phyloP scores from a whole-genome alignment of 2,797 vertebrate genomes.

The Rhynchotus rufescens region DNA sequence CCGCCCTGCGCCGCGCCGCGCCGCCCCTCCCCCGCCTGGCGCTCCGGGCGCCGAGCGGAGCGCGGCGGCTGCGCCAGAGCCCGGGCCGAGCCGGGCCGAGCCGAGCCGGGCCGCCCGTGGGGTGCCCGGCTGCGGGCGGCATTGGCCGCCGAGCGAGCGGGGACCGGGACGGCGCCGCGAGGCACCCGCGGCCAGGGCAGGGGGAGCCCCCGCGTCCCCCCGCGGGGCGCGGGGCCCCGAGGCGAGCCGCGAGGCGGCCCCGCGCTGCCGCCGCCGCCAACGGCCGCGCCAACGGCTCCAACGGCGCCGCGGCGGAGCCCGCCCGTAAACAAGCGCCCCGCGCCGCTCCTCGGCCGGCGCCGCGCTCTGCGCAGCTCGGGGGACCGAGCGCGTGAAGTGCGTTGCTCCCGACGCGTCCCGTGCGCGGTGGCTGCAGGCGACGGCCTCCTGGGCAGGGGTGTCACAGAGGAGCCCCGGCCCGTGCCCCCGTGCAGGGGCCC shows the following conservation, averaged over 20 bases:
- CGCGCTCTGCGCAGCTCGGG: not conserved
- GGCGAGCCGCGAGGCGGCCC: not conserved
- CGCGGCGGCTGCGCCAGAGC: not conserved
- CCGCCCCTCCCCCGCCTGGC: slow-evolving; percentile 4
- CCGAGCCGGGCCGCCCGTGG: not conserved
- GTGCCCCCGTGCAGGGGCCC: accelerated
- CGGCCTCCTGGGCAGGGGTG: not conserved
- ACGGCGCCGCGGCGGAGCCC: not conserved
- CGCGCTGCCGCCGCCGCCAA: not conserved
- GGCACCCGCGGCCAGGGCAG: not conserved
- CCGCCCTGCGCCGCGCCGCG: not conserved
- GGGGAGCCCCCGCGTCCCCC: not conserved
- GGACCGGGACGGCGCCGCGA: not conserved
- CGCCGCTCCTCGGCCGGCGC: not conserved
- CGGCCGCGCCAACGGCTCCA: too few species aligned
- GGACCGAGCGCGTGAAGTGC: too few species aligned
- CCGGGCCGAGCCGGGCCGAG: not conserved
- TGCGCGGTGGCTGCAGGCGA: not conserved
- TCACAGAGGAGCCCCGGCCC: not conserved
- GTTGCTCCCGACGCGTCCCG: too few species aligned
- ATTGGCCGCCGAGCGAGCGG: not conserved
- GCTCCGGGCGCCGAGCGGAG: not conserved
- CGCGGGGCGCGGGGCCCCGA: not conserved
- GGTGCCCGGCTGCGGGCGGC: not conserved
- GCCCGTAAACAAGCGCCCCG: not conserved